These are phyloP conservation scores for Podarcis raffonei DNA, from an alignment of 2,113 vertebrate genomes.

Conservation along the genomic window DNA sequence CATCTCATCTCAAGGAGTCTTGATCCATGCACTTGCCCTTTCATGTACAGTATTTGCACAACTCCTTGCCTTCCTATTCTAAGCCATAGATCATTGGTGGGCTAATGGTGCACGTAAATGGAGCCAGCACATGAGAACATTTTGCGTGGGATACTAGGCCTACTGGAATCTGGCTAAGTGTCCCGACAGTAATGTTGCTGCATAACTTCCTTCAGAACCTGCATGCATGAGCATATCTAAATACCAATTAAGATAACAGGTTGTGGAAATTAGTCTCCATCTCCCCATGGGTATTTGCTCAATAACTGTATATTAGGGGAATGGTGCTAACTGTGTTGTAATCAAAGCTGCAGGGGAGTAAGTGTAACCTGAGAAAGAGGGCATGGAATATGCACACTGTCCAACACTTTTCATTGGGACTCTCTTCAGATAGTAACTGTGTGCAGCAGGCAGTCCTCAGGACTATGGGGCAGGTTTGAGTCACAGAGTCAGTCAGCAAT, in stretches of 20 bases:
- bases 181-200: neutral
- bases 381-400: neutral
- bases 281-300: conserved; percentile 44
- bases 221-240: conserved; percentile 47
- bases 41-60: neutral
- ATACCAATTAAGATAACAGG: conserved; percentile 40
- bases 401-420: neutral
- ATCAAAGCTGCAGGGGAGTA: conserved; percentile 43
- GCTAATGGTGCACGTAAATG: neutral
- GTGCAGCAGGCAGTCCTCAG: neutral
- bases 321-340: conserved; percentile 33
- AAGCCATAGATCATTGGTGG: neutral
- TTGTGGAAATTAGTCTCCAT: conserved; percentile 41
- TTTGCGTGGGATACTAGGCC: neutral
- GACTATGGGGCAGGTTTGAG: neutral
- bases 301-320: conserved; percentile 46
- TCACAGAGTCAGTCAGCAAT: neutral
- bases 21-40: neutral
- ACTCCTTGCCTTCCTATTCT: neutral
- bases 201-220: conserved; percentile 45
- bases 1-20: neutral
- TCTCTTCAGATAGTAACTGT: neutral
- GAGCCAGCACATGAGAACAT: neutral
- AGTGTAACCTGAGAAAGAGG: conserved; percentile 43
- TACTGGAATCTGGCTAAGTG: neutral